Conservation (phyloP, 1,140 invertebrate species). For the Galendromus occidentalis region DNA sequence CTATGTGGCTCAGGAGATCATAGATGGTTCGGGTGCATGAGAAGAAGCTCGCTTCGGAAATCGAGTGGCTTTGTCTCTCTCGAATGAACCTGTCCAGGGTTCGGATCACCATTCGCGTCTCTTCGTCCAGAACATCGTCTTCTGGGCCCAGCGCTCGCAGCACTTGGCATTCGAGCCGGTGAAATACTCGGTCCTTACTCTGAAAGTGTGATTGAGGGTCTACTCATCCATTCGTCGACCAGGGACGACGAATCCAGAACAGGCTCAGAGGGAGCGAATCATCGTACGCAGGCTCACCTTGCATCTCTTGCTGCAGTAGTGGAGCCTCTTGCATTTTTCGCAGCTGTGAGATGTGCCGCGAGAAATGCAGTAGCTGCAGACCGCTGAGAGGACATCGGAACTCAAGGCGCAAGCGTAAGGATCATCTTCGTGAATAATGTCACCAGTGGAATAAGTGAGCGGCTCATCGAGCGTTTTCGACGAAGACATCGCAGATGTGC, state of each 20-base stretch:
- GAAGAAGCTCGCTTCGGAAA: neutral
- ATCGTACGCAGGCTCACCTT: neutral
- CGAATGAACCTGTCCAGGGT: neutral
- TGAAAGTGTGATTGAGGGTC: neutral
- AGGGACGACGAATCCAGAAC: neutral
- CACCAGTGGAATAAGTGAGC: neutral
- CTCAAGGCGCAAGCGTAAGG: neutral
- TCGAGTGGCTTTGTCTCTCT: neutral
- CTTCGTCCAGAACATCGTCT: neutral
- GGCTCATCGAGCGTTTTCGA: neutral
- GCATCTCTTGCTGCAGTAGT: slow-evolving; percentile 1
- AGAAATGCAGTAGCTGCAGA: neutral
- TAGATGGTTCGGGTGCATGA: neutral
- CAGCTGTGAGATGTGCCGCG: neutral
- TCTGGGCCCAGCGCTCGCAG: neutral
- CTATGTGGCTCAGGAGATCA: neutral
- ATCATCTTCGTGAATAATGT: neutral
- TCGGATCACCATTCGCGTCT: neutral
- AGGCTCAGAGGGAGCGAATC: neutral
- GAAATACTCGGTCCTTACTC: neutral
- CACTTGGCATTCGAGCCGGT: neutral
- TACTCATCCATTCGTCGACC: neutral
- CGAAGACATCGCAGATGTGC: too few species aligned
- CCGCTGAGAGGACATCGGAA: neutral
- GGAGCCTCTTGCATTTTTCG: neutral